Percentiles rank a stretch among this genome's conserved stretches.
Conservation (phyloP, 2,888 invertebrate species). For the Nemotelus nigrinus region DNA sequence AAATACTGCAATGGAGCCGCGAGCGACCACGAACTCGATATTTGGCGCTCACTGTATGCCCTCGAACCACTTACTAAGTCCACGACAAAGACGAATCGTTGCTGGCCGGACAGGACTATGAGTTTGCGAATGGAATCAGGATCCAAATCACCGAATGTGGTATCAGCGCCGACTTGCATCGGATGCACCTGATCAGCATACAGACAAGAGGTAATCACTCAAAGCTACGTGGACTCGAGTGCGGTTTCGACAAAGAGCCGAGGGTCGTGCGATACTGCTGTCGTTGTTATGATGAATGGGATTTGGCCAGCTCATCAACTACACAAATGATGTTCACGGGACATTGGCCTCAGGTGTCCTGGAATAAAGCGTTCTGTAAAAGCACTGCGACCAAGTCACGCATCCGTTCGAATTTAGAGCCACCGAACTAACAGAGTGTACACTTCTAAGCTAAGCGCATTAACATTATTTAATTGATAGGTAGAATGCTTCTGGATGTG, state of each 20-base stretch:
- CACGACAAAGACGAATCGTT: too few species aligned
- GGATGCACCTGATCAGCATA: not conserved
- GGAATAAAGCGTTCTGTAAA: not conserved
- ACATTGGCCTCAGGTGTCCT: not conserved
- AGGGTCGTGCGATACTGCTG: not conserved
- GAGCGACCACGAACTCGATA: too few species aligned
- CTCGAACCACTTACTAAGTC: too few species aligned
- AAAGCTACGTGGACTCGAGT: not conserved
- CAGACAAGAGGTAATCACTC: not conserved
- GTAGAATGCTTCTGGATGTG: not conserved
- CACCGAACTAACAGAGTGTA: not conserved
- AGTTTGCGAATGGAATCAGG: too few species aligned
- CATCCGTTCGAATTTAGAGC: not conserved
- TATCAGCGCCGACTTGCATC: too few species aligned
- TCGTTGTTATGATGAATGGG: not conserved
- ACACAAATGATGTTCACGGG: conserved; percentile 6
- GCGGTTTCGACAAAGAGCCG: not conserved
- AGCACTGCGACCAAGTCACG: too few species aligned
- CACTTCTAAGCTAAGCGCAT: not conserved
- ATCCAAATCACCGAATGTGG: too few species aligned
- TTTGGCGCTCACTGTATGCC: too few species aligned
- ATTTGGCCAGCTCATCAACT: not conserved
- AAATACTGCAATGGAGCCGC: too few species aligned
- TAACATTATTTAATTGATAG: conserved; percentile 5
- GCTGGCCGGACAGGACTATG: too few species aligned